These are phyloP conservation scores for Cydia splendana DNA, from an alignment of 1,140 invertebrate species.

Conservation along the genomic window DNA sequence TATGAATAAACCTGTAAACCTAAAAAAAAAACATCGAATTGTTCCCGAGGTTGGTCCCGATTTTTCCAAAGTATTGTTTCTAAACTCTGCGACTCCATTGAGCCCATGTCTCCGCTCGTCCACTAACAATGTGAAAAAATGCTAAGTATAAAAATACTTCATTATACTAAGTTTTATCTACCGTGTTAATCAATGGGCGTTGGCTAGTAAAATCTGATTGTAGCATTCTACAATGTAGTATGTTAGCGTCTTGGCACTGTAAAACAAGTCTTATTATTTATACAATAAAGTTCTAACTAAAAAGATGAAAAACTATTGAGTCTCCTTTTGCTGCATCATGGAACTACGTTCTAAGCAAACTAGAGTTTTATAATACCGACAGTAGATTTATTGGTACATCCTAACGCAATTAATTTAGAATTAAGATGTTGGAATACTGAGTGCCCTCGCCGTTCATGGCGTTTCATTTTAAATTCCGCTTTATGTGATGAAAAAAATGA, in stretches of 20 bases:
- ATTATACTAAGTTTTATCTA: slow-evolving; percentile 70
- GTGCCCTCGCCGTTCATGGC: slow-evolving; percentile 25
- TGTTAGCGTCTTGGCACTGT: background rate
- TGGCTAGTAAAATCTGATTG: slow-evolving; percentile 58
- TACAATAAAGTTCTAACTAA: background rate
- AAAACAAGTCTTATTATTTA: background rate
- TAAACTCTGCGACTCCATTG: slow-evolving; percentile 39
- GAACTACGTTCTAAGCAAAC: slow-evolving; percentile 60
- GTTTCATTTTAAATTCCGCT: slow-evolving; percentile 22
- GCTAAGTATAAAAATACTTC: slow-evolving; percentile 72
- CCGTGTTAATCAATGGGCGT: slow-evolving; percentile 74
- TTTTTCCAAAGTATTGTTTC: background rate
- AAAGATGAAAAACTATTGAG: background rate
- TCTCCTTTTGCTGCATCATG: slow-evolving; percentile 35
- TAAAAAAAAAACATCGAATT: too few species aligned
- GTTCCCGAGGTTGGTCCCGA: too few species aligned
- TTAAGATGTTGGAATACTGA: slow-evolving; percentile 65
- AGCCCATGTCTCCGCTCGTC: slow-evolving; percentile 46
- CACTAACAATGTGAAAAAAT: slow-evolving; percentile 73
- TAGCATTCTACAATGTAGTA: slow-evolving; percentile 35
- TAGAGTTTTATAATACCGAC: slow-evolving; percentile 65
- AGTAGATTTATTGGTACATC: slow-evolving; percentile 71
- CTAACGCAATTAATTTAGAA: slow-evolving; percentile 68
- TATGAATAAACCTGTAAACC: too few species aligned
- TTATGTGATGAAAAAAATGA: slow-evolving; percentile 8